Evolutionary conservation across 2,888 invertebrate genomes (phyloP).

Genomic region (Aporophyla nigra): DNA sequence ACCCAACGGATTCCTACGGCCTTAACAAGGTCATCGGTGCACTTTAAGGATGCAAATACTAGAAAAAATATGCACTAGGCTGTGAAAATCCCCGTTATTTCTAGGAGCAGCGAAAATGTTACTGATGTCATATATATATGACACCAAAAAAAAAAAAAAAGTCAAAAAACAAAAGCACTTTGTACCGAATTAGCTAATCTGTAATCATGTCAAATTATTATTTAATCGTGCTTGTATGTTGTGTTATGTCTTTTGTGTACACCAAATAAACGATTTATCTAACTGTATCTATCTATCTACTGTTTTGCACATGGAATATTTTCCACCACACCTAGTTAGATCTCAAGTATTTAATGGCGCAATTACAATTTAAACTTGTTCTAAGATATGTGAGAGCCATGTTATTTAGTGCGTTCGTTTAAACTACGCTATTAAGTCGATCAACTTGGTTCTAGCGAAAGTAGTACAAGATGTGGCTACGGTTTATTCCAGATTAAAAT

Average conservation of each 20-base stretch:
- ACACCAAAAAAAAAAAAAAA: too few relatives aligned
- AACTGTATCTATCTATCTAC: too few relatives aligned
- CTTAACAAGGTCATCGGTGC: too few relatives aligned
- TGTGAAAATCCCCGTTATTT: background rate
- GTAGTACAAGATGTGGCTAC: background rate
- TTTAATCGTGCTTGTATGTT: too few relatives aligned
- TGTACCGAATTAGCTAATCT: too few relatives aligned
- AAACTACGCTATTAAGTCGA: constrained; percentile 2
- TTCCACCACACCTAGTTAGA: constrained; percentile 22
- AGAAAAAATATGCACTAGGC: background rate
- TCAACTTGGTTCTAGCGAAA: constrained; percentile 13
- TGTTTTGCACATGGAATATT: constrained; percentile 17
- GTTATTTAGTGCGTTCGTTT: constrained; percentile 8
- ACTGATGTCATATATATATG: background rate
- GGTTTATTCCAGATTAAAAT: background rate
- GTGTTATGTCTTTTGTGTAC: too few relatives aligned
- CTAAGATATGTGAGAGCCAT: constrained; percentile 31
- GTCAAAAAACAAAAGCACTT: too few relatives aligned
- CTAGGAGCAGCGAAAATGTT: background rate
- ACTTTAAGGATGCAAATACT: background rate
- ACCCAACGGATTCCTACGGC: too few relatives aligned
- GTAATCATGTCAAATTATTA: too few relatives aligned
- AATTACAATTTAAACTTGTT: constrained; percentile 38
- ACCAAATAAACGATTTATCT: too few relatives aligned
- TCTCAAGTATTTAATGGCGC: constrained; percentile 33